Evolutionary conservation across 2,113 vertebrate genomes (phyloP), one percentile per base, ranked within the genome.

Genomic region (Leptosomus discolor): DNA sequence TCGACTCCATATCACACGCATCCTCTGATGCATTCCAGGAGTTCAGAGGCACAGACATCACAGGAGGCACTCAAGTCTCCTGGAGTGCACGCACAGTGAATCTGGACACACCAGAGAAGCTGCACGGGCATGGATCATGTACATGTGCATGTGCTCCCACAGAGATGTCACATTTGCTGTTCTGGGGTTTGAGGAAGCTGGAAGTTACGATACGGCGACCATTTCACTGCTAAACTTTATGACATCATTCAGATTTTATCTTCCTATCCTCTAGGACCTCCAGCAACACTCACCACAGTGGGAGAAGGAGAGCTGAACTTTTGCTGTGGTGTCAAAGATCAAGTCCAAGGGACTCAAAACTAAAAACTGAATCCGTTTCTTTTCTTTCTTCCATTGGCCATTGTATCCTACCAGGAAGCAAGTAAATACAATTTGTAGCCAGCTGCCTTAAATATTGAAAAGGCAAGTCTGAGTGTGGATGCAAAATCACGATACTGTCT

Each of bases 71-170:
- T 64, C 1, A 1, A 34, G 39, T n/a, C 48, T 58, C 90, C 79
- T 46, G 36, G 23, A 58, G 39, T 5, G 54, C 27, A 7, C 2
- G 26, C 56, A 46, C 16, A 39, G 85, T 34, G 30, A 37, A 24
- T 53, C 30, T 43, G n/a, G 43, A 51, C 43, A 48, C 12, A 0
- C n/a, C 56, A 56, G 12, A 84, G 58, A 57, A 91, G 76, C 37
- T 81, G 54, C 64, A 74, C 17, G 39, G 64, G 29, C 29, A 29
- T 5, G 7, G 4, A 46, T 23, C 45, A 56, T 1, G 23, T 21
- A 27, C 10, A 13, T 2, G 8, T 18, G 8, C 16, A 65, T 1
- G 0, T 26, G 15, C 8, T 73, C 34, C 18, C 19, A 15, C 0
- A 45, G 27, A 54, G 37, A 58, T 41, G 18, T 4, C 43, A 34